Conservation (phyloP, 2,113 vertebrate species). For the Salvator merianae region DNA sequence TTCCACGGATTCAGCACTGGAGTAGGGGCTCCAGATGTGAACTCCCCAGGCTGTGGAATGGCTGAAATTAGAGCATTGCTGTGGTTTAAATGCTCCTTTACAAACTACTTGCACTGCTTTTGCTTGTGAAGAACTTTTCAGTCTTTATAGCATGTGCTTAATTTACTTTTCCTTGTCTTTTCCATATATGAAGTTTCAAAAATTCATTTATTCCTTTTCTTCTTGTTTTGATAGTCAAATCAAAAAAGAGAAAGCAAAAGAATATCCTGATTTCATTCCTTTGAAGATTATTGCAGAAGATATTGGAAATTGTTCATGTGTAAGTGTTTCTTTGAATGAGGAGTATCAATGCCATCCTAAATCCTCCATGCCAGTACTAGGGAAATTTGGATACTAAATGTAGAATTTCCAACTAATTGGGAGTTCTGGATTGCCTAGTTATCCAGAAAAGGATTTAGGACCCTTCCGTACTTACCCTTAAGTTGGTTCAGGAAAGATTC, state of each 20-base stretch:
- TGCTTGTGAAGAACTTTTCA: not conserved
- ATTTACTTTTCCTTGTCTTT: not conserved
- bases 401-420: no score
- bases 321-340: constrained; percentile 75
- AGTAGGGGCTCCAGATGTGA: no score
- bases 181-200: constrained; percentile 1
- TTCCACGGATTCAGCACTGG: no score
- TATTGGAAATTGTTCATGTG: constrained; percentile 88
- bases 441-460: no score
- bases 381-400: no score
- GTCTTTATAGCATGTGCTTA: not conserved
- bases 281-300: constrained; percentile 94
- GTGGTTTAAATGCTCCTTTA: not conserved
- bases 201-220: constrained; percentile 48
- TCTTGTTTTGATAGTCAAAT: constrained; percentile 81
- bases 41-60: no score
- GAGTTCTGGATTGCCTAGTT: no score
- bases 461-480: no score
- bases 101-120: not conserved
- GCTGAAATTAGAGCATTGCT: no score
- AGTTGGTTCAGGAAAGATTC: no score
- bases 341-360: not conserved
- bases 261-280: constrained; percentile 90
- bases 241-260: constrained; percentile 89
- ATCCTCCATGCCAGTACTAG: no score